Evolutionary conservation across 2,888 invertebrate species (phyloP).

Genomic region (Hedya salicella): DNA sequence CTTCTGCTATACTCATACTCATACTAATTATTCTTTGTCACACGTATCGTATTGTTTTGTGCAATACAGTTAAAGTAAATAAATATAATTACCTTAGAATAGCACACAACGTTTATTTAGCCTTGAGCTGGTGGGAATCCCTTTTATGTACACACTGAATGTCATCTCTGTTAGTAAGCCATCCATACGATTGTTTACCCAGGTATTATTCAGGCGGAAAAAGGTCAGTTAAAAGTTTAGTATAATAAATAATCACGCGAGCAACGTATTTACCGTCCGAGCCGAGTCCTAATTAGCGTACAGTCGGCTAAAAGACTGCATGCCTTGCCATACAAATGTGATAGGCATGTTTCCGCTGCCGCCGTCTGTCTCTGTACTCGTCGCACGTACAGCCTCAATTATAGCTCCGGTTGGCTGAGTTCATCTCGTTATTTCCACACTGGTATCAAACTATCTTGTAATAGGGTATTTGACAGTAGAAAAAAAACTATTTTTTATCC

Average conservation of each 20-base stretch:
- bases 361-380: too few species aligned
- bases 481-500: too few species aligned
- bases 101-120: background rate
- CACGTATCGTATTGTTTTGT: too few species aligned
- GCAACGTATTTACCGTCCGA: conserved; percentile 1
- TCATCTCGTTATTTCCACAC: too few species aligned
- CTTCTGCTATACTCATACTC: too few species aligned
- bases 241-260: background rate
- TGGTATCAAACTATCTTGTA: too few species aligned
- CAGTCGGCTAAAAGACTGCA: background rate
- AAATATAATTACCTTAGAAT: too few species aligned
- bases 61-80: too few species aligned
- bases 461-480: too few species aligned
- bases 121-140: background rate
- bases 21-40: too few species aligned
- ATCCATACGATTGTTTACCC: background rate
- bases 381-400: conserved; percentile 3
- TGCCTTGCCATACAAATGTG: too few species aligned
- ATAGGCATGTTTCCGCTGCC: too few species aligned
- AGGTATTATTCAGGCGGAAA: conserved; percentile 7
- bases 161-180: background rate
- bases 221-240: background rate
- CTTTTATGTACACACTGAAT: background rate
- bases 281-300: background rate
- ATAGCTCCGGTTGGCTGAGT: background rate